Percentiles rank a stretch among this genome's conserved stretches.
phyloP scores from a whole-genome alignment of 2,888 invertebrate species.

The Tridacna gigas region DNA sequence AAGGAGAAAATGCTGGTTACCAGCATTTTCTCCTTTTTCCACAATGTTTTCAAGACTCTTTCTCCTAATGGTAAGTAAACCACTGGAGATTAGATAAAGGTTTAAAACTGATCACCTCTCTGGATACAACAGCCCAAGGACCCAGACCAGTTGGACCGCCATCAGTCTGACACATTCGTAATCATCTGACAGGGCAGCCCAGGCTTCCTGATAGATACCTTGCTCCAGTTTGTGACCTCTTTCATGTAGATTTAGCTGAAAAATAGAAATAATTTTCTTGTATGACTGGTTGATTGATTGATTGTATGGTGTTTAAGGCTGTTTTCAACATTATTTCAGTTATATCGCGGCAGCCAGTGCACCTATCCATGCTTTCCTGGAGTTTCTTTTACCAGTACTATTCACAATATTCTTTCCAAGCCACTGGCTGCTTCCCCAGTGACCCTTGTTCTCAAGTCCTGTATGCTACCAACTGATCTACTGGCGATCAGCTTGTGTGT shows the following conservation, averaged over 20 bases:
- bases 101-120: conserved; percentile 87
- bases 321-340: too few species aligned
- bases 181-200: conserved; percentile 93
- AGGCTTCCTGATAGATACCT: conserved; percentile 89
- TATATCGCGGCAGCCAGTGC: too few species aligned
- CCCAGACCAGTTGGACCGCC: conserved; percentile 93
- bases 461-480: too few species aligned
- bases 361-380: too few species aligned
- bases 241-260: conserved; percentile 89
- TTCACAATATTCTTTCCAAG: too few species aligned
- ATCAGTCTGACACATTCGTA: conserved; percentile 96
- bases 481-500: too few species aligned
- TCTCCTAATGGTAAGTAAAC: neutral
- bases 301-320: too few species aligned
- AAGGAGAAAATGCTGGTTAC: neutral
- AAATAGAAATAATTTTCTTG: too few species aligned
- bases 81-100: neutral
- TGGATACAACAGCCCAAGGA: conserved; percentile 93
- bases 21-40: neutral
- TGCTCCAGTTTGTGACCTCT: conserved; percentile 92
- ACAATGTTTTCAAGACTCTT: neutral
- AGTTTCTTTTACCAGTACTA: too few species aligned
- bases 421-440: too few species aligned
- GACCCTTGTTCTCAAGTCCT: too few species aligned
- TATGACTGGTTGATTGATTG: too few species aligned